Evolutionary conservation across 2,797 vertebrate species (phyloP), one percentile per base, ranked within the genome.

Genomic region (Labroides dimidiatus): DNA sequence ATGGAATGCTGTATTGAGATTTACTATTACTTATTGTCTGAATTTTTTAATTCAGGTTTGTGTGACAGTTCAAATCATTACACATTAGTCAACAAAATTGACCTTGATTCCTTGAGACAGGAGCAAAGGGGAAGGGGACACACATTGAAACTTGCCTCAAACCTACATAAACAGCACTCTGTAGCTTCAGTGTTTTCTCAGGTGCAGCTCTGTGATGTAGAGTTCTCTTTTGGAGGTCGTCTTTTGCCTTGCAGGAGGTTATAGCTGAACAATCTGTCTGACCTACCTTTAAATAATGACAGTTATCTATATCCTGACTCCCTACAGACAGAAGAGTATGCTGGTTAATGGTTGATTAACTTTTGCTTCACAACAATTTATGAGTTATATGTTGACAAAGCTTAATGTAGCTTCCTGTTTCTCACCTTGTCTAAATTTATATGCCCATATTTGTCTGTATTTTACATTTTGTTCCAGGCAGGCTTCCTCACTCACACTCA

Each of bases 281-380:
- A n/a, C n/a, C n/a, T 19, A 19, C 47, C 45, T 9, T 20, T 56
- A 47, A 42, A 23, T 68, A 53, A 11, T 15, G 56, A 50, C 30
- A 15, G 20, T 20, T 49, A 78, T 69, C 58, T 30, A 58, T 58
- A 17, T 36, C 8, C 24, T 20, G 19, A 45, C 11, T 51, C 47
- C 56, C 50, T 36, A 24, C 12, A 54, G 60, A 21, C 39, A 12
- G 23, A 19, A 45, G 20, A 45, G 20, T 4, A 5, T 48, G 17
- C n/a, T 20, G n/a, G n/a, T n/a, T n/a, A n/a, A n/a, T n/a, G n/a
- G 39, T 37, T 73, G 48, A 73, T 61, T 48, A 71, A 51, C 21
- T 47, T 14, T 71, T 52, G 47, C 52, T 55, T 52, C 69, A 61
- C 79, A 64, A 64, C 59, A 51, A 67, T 68, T 53, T 47, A 27